Evolutionary conservation across 2,113 vertebrate genomes (phyloP).

Genomic region (Otolemur garnettii): DNA sequence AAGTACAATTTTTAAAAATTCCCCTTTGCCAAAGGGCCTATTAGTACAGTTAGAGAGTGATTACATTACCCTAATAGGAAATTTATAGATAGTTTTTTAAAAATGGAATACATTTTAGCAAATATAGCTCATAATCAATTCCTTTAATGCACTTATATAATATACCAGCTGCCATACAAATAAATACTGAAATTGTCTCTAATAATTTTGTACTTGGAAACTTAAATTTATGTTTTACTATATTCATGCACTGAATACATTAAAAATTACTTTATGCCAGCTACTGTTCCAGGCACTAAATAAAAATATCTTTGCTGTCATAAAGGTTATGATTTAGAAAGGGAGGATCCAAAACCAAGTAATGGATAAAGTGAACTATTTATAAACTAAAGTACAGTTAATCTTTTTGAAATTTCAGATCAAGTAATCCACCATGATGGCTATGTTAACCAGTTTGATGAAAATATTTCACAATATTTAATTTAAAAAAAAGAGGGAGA

Average conservation of each 20-base stretch:
- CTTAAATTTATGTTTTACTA: background rate
- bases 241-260: background rate
- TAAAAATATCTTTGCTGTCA: background rate
- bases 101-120: background rate
- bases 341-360: background rate
- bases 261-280: background rate
- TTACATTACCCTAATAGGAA: background rate
- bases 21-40: background rate
- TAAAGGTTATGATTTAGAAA: background rate
- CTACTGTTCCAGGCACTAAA: background rate
- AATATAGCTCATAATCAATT: background rate
- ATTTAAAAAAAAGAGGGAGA: no score
- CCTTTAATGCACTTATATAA: background rate
- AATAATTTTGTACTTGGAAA: background rate
- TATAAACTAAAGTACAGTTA: background rate
- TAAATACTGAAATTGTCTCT: background rate
- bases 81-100: background rate
- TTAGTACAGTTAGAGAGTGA: background rate
- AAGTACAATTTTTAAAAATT: background rate
- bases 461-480: no score
- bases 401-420: background rate
- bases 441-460: no score
- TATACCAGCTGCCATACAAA: background rate
- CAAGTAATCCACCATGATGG: background rate
- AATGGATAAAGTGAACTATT: conserved; percentile 2